Percentiles rank a stretch among this genome's conserved stretches.
Conservation (phyloP, 2,888 invertebrate genomes). For the Noctua janthina region DNA sequence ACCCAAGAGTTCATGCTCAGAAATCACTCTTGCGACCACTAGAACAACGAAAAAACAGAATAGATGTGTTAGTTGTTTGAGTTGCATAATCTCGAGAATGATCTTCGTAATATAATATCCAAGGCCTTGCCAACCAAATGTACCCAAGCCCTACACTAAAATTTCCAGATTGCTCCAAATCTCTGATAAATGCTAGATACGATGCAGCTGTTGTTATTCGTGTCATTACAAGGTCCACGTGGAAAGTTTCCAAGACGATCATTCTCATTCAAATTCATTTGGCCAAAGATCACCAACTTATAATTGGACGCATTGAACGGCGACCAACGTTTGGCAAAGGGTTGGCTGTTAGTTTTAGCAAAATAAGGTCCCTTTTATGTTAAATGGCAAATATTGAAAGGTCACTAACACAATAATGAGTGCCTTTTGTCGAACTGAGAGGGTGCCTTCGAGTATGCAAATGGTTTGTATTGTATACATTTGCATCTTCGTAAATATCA, state of each 20-base stretch:
- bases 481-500: slow-evolving; percentile 2
- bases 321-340: slow-evolving; percentile 24
- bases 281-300: slow-evolving; percentile 41
- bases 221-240: slow-evolving; percentile 55
- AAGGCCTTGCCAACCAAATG: neutral
- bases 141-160: neutral
- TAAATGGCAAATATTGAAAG: slow-evolving; percentile 4
- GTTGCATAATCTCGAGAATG: neutral
- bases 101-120: neutral
- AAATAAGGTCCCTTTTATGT: neutral
- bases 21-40: neutral
- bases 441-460: neutral
- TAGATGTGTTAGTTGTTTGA: neutral
- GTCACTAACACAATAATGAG: neutral
- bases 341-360: slow-evolving; percentile 36
- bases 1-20: neutral
- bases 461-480: slow-evolving; percentile 16
- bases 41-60: neutral
- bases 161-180: slow-evolving; percentile 25
- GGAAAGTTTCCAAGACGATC: slow-evolving; percentile 55
- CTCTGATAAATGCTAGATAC: slow-evolving; percentile 4
- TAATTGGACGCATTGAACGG: slow-evolving; percentile 6
- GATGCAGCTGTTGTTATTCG: slow-evolving; percentile 54
- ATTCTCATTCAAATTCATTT: slow-evolving; percentile 38
- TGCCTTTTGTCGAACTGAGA: neutral